phyloP scores from a whole-genome alignment of 1,140 invertebrate genomes.

The Galendromus occidentalis region DNA sequence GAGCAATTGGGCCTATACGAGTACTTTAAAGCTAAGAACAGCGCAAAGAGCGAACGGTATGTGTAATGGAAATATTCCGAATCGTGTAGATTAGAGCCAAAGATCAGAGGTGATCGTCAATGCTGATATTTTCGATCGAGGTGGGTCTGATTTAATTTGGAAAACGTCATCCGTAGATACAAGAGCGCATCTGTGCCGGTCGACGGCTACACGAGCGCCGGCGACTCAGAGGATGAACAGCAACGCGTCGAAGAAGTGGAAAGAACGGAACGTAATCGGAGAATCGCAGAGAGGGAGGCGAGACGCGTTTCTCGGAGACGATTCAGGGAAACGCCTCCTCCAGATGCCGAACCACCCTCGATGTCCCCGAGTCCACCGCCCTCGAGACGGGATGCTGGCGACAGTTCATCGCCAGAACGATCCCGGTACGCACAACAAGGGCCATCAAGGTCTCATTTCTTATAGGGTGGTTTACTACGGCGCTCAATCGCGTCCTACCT shows the following conservation, averaged over 20 bases:
- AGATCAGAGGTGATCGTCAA: no score
- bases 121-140: no score
- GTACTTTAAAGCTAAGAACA: conserved; percentile 88
- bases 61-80: not conserved
- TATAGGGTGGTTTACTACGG: no score
- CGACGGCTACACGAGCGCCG: not conserved
- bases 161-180: conserved; percentile 6
- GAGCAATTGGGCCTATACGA: conserved; percentile 89
- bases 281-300: not conserved
- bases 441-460: no score
- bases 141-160: no score
- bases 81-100: no score
- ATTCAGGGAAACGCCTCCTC: not conserved
- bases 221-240: conserved; percentile 14
- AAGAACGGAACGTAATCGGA: not conserved
- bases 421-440: no score
- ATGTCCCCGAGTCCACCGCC: conserved; percentile 17
- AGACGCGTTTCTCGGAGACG: not conserved
- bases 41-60: conserved; percentile 67
- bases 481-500: no score
- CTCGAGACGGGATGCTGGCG: conserved; percentile 16
- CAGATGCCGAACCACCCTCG: not conserved
- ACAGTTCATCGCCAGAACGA: conserved; percentile 16
- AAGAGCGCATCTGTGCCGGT: conserved; percentile 14
- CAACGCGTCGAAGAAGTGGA: conserved; percentile 11